A percentile compares a stretch with the other conserved stretches of the same genome.
Conservation (phyloP, 2,113 vertebrate species). For the Isurus oxyrinchus region DNA sequence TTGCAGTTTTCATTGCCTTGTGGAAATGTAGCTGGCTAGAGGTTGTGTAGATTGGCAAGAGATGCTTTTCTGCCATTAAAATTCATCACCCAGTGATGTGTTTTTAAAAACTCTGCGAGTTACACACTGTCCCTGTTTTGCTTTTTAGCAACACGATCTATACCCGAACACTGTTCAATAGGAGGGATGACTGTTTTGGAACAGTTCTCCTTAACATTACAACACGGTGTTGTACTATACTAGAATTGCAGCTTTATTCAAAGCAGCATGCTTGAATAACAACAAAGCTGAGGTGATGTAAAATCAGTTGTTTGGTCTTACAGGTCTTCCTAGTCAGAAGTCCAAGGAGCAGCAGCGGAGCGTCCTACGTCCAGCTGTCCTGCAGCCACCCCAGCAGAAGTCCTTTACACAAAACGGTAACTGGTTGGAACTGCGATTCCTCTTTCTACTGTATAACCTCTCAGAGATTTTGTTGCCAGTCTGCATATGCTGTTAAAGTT, state of each 20-base stretch:
- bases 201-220: not conserved
- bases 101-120: not conserved
- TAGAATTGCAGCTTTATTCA: conserved; percentile 37
- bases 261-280: conserved; percentile 26
- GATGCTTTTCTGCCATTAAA: not conserved
- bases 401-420: conserved; percentile 76
- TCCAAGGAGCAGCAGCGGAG: conserved; percentile 93
- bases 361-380: conserved; percentile 86
- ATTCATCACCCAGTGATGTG: not conserved
- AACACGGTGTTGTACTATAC: conserved; percentile 28
- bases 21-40: not conserved
- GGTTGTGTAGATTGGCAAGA: not conserved
- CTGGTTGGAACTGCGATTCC: conserved; percentile 41
- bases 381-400: conserved; percentile 85
- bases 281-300: conserved; percentile 36
- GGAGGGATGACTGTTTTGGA: conserved; percentile 2
- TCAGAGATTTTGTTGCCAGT: not conserved
- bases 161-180: not conserved
- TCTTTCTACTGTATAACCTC: conserved; percentile 34
- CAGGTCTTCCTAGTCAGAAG: conserved; percentile 93
- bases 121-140: not conserved
- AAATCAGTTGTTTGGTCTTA: conserved; percentile 44
- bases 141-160: not conserved
- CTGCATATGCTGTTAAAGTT: conserved; percentile 32
- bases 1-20: not conserved